Conservation (phyloP, 1,140 invertebrate genomes). For the Calephelis virginiensis region DNA sequence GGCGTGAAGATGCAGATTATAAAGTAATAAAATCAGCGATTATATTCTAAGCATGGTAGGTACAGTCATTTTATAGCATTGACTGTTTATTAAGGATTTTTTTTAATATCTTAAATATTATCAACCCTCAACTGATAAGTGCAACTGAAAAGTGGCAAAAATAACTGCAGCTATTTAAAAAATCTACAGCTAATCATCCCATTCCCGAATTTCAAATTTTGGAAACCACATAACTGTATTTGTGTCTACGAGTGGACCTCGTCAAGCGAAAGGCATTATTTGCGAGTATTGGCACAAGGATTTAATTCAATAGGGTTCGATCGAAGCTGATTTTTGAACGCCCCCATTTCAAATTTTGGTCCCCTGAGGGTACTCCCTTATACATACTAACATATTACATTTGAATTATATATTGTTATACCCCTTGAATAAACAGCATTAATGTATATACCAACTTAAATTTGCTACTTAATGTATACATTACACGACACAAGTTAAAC, state of each 20-base stretch:
- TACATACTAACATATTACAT: slow-evolving; percentile 57
- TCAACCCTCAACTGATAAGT: too few species aligned
- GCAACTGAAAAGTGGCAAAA: too few species aligned
- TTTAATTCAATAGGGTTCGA: slow-evolving; percentile 62
- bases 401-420: slow-evolving; percentile 56
- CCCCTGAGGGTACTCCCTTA: slow-evolving; percentile 63
- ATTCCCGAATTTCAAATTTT: neutral
- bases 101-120: too few species aligned
- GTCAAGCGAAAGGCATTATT: slow-evolving; percentile 10
- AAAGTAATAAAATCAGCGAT: too few species aligned
- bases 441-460: slow-evolving; percentile 13
- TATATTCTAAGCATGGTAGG: too few species aligned
- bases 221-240: slow-evolving; percentile 6
- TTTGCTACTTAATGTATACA: neutral
- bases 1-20: too few species aligned
- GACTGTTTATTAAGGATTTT: too few species aligned
- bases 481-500: too few species aligned
- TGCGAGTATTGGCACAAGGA: slow-evolving; percentile 38
- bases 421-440: slow-evolving; percentile 12
- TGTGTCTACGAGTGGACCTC: slow-evolving; percentile 13
- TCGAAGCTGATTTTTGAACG: slow-evolving; percentile 67
- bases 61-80: too few species aligned
- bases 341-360: slow-evolving; percentile 60
- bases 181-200: neutral
- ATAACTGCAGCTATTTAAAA: neutral